These are phyloP conservation scores for Pteria penguin DNA, from an alignment of 2,888 invertebrate species.

Conservation along the genomic window DNA sequence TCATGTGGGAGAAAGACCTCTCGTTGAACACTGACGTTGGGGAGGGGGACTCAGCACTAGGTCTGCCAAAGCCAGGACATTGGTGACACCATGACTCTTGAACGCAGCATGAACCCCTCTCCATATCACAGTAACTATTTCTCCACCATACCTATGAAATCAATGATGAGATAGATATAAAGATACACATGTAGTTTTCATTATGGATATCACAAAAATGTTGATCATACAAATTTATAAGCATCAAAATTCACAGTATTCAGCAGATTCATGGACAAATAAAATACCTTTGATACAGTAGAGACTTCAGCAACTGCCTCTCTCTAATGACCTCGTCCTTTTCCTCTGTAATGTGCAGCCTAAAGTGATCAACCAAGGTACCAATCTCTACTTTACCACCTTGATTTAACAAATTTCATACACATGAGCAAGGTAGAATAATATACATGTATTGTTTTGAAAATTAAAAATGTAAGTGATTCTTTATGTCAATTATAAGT, in stretches of 20 bases:
- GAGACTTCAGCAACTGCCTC: conserved; percentile 4
- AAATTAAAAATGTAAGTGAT: neutral
- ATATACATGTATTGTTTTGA: neutral
- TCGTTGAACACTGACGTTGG: conserved; percentile 26
- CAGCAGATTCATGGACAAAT: neutral
- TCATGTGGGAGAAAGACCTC: conserved; percentile 29
- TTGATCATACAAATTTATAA: neutral
- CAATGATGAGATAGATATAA: neutral
- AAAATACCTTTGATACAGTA: neutral
- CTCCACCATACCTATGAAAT: conserved; percentile 8
- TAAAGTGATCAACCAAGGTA: conserved; percentile 13
- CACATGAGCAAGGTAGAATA: neutral
- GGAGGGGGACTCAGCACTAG: conserved; percentile 22
- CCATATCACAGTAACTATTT: neutral
- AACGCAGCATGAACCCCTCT: conserved; percentile 5
- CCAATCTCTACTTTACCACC: neutral
- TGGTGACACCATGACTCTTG: conserved; percentile 3
- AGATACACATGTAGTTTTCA: neutral
- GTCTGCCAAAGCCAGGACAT: conserved; percentile 12
- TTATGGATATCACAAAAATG: neutral
- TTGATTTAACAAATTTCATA: neutral
- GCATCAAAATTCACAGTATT: neutral
- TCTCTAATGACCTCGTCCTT: neutral
- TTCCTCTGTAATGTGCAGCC: conserved; percentile 10
- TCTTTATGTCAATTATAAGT: neutral